Evolutionary conservation across 1,140 invertebrate genomes (phyloP).

Genomic region (Tenebrio molitor): DNA sequence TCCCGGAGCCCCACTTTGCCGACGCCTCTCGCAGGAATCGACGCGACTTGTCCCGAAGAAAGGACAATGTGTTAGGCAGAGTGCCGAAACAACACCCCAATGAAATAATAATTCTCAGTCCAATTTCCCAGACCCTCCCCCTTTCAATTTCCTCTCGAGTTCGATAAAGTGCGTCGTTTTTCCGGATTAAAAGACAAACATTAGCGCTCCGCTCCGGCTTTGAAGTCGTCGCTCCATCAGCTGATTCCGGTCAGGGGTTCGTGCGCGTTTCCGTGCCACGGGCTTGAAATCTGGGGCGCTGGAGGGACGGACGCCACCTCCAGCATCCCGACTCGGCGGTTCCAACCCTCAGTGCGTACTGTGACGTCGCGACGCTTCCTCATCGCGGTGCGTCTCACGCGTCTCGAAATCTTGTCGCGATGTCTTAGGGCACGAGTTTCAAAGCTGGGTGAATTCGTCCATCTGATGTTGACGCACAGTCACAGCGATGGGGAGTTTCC

Average conservation of each 20-base stretch:
- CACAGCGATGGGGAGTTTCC: conserved; percentile 86
- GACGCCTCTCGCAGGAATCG: too few relatives aligned
- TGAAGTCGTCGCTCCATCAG: conserved; percentile 3
- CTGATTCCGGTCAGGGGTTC: background rate
- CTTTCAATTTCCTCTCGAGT: background rate
- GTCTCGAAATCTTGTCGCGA: background rate
- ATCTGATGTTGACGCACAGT: conserved; percentile 80
- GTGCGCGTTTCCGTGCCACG: conserved; percentile 7
- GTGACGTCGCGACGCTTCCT: conserved; percentile 41
- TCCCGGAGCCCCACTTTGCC: too few relatives aligned
- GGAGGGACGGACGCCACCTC: background rate
- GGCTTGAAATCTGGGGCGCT: conserved; percentile 22
- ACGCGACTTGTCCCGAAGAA: too few relatives aligned
- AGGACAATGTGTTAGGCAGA: too few relatives aligned
- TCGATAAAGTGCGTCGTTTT: background rate
- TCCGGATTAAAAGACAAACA: conserved; percentile 10
- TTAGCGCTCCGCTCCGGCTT: background rate
- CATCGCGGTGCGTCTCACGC: background rate
- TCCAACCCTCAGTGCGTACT: conserved; percentile 44
- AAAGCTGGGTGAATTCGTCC: conserved; percentile 25
- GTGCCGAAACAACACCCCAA: background rate
- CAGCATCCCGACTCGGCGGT: background rate
- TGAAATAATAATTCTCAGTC: background rate
- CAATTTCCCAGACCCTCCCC: background rate
- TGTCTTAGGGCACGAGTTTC: too few relatives aligned